Evolutionary conservation across 2,113 vertebrate species (phyloP).

Genomic region (Holacanthus passer): DNA sequence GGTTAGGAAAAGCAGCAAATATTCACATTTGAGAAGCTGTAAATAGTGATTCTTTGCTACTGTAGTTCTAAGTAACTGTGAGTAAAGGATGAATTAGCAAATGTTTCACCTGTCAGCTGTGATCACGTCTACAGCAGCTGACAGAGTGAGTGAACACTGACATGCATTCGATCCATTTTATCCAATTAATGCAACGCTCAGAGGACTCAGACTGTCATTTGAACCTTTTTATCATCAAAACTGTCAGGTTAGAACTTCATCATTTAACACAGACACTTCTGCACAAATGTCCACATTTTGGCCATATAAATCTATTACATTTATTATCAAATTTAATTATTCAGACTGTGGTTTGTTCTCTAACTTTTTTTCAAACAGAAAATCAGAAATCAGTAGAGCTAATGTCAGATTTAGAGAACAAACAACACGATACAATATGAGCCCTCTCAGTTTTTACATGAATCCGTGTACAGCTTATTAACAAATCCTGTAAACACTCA

Average conservation of each 20-base stretch:
- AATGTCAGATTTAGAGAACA: background rate
- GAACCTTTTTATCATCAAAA: background rate
- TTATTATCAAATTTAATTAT: too few relatives aligned
- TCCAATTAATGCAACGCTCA: background rate
- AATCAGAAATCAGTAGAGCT: background rate
- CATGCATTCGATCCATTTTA: conserved; percentile 32
- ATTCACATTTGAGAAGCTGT: background rate
- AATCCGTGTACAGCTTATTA: background rate
- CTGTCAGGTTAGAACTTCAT: background rate
- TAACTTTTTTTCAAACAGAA: too few relatives aligned
- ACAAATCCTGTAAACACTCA: conserved; percentile 4
- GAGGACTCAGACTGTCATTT: background rate
- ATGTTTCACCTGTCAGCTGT: conserved; percentile 13
- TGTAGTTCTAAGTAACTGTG: background rate
- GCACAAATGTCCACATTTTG: background rate
- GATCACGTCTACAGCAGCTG: conserved; percentile 9
- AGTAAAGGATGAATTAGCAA: background rate
- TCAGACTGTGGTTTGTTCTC: too few relatives aligned
- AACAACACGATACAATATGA: background rate
- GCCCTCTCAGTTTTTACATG: background rate
- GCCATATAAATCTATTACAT: background rate
- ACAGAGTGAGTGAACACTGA: background rate
- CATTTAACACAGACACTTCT: background rate
- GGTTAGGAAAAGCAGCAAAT: background rate
- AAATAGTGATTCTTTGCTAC: background rate